Conservation (phyloP, 1,140 invertebrate genomes). For the Listronotus oregonensis region DNA sequence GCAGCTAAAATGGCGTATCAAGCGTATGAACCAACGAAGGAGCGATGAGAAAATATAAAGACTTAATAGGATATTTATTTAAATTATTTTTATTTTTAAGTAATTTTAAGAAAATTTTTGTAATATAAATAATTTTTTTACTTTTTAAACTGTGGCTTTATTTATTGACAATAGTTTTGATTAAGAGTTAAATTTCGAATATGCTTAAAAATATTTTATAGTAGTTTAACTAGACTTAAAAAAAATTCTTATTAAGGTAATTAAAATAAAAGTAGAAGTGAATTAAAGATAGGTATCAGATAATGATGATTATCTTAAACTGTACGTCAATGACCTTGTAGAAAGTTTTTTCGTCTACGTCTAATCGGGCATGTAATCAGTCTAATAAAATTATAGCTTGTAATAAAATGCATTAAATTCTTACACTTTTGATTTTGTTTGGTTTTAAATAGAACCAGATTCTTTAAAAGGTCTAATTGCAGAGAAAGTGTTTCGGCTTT, state of each 20-base stretch:
- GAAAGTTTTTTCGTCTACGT: neutral
- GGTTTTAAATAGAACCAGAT: neutral
- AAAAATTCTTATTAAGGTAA: too few species aligned
- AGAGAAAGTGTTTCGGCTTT: conserved; percentile 15
- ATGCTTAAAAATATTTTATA: too few species aligned
- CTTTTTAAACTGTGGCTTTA: neutral
- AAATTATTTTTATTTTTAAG: conserved; percentile 43
- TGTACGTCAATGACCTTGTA: neutral
- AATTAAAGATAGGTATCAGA: too few species aligned
- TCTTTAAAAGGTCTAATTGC: conserved; percentile 5
- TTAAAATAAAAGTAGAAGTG: too few species aligned
- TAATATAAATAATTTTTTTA: conserved; percentile 27
- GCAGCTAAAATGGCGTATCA: conserved; percentile 66
- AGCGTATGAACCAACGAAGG: conserved; percentile 61
- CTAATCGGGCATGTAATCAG: neutral
- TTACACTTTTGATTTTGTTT: conserved; percentile 30
- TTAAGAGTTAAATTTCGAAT: too few species aligned
- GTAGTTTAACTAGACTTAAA: too few species aligned
- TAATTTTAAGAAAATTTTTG: conserved; percentile 19
- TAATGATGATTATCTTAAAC: too few species aligned
- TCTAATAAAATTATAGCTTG: conserved; percentile 5
- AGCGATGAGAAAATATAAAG: conserved; percentile 22
- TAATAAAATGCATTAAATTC: neutral
- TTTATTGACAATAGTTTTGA: too few species aligned
- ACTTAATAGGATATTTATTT: conserved; percentile 47